phyloP scores from a whole-genome alignment of 2,797 vertebrate genomes.

The Peromyscus aztecus region DNA sequence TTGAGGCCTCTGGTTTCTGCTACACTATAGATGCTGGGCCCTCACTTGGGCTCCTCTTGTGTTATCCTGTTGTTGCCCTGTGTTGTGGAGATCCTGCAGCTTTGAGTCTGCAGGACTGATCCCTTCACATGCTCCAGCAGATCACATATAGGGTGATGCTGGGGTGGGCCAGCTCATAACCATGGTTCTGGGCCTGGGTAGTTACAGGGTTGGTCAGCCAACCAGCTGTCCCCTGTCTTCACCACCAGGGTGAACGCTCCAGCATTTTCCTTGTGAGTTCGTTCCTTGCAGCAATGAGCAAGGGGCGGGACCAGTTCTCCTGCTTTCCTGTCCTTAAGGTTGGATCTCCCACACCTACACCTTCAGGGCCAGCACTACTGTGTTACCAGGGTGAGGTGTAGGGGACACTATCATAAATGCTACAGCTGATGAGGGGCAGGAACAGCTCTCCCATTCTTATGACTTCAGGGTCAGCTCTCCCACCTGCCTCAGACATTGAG shows the following conservation, averaged over 20 bases:
- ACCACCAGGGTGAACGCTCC: neutral
- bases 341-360: neutral
- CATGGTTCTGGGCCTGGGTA: neutral
- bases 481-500: neutral
- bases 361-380: neutral
- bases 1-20: neutral
- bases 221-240: neutral
- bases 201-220: neutral
- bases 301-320: neutral
- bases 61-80: neutral
- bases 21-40: neutral
- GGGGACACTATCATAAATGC: neutral
- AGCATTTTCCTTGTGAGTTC: neutral
- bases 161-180: neutral
- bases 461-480: no score
- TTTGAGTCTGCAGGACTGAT: neutral
- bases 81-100: neutral
- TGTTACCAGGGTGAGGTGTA: neutral
- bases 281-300: neutral
- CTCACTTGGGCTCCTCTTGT: neutral
- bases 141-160: neutral
- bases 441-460: no score
- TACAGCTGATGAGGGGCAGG: neutral
- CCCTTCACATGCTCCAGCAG: neutral
- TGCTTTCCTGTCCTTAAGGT: neutral